A percentile compares a stretch with the other conserved stretches of the same genome.
Conservation (phyloP, 2,113 vertebrate genomes). For the Brevimyrus niger region DNA sequence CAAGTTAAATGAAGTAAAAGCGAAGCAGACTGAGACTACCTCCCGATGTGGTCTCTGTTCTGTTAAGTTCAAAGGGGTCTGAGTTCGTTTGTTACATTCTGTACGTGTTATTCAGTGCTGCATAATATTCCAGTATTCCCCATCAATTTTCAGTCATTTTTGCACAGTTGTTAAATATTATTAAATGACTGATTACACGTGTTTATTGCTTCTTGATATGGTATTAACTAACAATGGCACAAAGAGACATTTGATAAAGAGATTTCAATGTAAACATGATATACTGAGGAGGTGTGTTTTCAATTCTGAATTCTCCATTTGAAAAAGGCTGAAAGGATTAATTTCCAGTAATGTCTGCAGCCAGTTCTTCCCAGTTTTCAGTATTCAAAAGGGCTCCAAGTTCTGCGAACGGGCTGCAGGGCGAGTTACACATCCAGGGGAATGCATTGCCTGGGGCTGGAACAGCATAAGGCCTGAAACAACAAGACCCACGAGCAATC, state of each 20-base stretch:
- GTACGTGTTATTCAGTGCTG: too few species aligned
- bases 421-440: conserved; percentile 81
- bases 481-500: neutral
- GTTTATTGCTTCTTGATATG: neutral
- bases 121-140: too few species aligned
- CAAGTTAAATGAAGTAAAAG: too few species aligned
- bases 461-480: neutral
- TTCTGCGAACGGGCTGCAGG: conserved; percentile 68
- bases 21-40: too few species aligned
- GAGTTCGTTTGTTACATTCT: too few species aligned
- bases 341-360: neutral
- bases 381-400: neutral
- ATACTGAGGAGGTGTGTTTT: neutral
- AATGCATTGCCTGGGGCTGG: conserved; percentile 66
- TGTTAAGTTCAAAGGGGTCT: too few species aligned
- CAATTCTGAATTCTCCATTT: neutral
- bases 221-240: neutral
- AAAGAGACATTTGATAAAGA: neutral
- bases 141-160: too few species aligned
- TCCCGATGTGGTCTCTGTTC: too few species aligned
- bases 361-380: neutral
- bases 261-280: neutral
- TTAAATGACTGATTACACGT: neutral
- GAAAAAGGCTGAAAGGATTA: neutral
- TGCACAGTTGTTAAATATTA: neutral